A percentile compares a stretch with the other conserved stretches of the same genome.
Conservation (phyloP, 2,113 vertebrate species). For the Tringa solitaria region DNA sequence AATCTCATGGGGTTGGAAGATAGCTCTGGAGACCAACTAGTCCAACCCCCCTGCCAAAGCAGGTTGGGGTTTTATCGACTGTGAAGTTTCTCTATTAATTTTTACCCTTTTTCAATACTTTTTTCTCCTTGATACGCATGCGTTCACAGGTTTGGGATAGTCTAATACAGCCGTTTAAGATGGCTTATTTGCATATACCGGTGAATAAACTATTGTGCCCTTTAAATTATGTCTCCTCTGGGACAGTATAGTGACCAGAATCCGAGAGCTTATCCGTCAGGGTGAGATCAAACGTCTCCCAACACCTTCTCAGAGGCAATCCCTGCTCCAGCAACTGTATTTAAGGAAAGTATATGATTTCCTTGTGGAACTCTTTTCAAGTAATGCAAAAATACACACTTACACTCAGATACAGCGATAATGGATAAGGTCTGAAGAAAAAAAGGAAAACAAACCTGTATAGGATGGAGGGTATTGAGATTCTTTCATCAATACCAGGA, state of each 20-base stretch:
- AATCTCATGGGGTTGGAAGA: too few relatives aligned
- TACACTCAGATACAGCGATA: not conserved
- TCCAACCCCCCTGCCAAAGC: too few relatives aligned
- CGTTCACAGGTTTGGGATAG: not conserved
- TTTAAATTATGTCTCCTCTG: not conserved
- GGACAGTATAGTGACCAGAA: not conserved
- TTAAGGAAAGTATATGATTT: not conserved
- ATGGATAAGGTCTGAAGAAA: not conserved
- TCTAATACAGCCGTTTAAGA: not conserved
- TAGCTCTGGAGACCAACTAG: too few relatives aligned
- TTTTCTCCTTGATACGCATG: not conserved
- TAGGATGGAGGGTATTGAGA: not conserved
- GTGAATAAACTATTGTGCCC: not conserved
- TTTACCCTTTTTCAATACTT: not conserved
- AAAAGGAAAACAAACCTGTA: not conserved
- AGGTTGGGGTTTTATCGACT: not conserved
- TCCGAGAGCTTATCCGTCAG: not conserved
- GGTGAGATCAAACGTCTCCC: not conserved
- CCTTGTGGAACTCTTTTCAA: not conserved
- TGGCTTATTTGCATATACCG: not conserved
- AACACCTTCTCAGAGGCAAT: not conserved
- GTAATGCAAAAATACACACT: rapidly evolving
- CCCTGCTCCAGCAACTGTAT: not conserved
- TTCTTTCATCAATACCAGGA: not conserved
- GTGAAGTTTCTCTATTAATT: not conserved